Percentiles rank a stretch among this genome's conserved stretches.
phyloP scores from a whole-genome alignment of 2,888 invertebrate genomes.

The Euplexia lucipara region DNA sequence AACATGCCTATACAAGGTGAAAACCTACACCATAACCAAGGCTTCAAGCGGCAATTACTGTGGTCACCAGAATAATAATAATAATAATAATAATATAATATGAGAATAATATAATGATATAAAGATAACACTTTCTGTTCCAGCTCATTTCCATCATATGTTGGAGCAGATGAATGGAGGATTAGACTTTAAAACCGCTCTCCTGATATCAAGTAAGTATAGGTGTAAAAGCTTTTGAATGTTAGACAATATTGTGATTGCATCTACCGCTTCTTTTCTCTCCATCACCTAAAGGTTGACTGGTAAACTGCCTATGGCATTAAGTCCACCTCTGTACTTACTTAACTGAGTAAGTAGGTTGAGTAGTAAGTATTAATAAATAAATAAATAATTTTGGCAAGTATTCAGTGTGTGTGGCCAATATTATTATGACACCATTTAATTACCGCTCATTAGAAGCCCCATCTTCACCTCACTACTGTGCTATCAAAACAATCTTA shows the following conservation, averaged over 20 bases:
- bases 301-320: too few species aligned
- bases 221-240: constrained; percentile 1
- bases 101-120: not conserved
- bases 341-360: too few species aligned
- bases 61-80: too few species aligned
- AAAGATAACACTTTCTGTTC: constrained; percentile 68
- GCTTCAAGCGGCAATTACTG: too few species aligned
- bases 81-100: too few species aligned
- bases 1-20: too few species aligned
- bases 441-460: constrained; percentile 5
- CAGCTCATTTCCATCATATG: constrained; percentile 98
- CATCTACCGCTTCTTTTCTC: too few species aligned
- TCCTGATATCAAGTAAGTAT: constrained; percentile 94
- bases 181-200: constrained; percentile 92
- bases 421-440: constrained; percentile 37
- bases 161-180: constrained; percentile 94
- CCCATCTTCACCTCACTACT: not conserved
- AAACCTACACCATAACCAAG: too few species aligned
- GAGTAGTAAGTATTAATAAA: too few species aligned
- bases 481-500: not conserved
- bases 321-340: too few species aligned
- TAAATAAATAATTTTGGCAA: constrained; percentile 46
- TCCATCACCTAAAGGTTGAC: too few species aligned
- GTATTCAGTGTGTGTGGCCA: constrained; percentile 43
- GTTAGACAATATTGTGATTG: constrained; percentile 13